Percentiles rank a stretch among this genome's conserved stretches.
These are phyloP conservation scores for Empidonax alnorum DNA, from an alignment of 2,113 vertebrate species.

Conservation along the genomic window DNA sequence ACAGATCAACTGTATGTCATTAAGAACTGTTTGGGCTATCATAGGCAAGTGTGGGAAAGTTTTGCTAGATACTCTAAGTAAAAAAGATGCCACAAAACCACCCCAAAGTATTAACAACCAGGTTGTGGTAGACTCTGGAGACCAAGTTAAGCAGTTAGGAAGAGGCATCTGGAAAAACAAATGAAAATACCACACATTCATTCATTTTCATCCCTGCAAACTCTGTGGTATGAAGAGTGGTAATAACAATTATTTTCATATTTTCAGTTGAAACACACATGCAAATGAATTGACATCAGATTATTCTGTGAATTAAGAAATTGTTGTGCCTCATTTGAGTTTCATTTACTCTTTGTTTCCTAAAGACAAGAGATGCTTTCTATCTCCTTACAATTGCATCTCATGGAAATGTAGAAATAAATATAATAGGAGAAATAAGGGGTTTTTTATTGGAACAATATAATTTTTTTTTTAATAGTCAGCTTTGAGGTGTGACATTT, in stretches of 20 bases:
- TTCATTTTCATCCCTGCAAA: not conserved
- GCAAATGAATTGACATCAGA: not conserved
- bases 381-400: not conserved
- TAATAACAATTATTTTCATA: not conserved
- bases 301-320: not conserved
- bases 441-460: not conserved
- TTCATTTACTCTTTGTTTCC: not conserved
- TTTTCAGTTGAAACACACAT: not conserved
- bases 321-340: not conserved
- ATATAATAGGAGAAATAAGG: not conserved
- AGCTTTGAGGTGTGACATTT: not conserved
- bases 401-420: not conserved
- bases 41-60: not conserved
- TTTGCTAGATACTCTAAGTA: not conserved
- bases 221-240: not conserved
- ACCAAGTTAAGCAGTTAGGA: not conserved
- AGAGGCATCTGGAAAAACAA: not conserved
- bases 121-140: not conserved
- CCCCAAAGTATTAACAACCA: not conserved
- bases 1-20: accelerated
- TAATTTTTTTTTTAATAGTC: not conserved
- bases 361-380: not conserved
- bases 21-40: not conserved
- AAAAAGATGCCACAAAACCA: not conserved
- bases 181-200: not conserved